phyloP scores from a whole-genome alignment of 2,797 vertebrate species.

The Smutsia gigantea region DNA sequence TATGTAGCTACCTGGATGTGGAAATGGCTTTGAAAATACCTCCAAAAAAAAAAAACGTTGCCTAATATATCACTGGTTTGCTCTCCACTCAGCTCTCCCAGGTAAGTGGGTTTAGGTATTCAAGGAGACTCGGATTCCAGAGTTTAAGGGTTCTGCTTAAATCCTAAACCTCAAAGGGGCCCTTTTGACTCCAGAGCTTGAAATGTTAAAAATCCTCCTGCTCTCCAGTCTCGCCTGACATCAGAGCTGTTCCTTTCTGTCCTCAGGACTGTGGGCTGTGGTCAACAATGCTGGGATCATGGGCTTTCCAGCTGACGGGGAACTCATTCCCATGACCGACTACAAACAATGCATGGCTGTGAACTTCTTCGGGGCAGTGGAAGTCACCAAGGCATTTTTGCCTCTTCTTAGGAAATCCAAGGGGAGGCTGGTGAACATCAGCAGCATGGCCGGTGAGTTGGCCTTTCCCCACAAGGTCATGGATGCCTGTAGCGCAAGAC shows the following conservation, averaged over 20 bases:
- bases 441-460: constrained; percentile 91
- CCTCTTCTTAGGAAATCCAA: constrained; percentile 89
- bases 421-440: constrained; percentile 91
- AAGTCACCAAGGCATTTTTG: constrained; percentile 90
- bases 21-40: background rate
- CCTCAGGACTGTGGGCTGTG: constrained; percentile 93
- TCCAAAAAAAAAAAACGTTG: background rate
- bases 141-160: background rate
- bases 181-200: background rate
- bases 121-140: background rate
- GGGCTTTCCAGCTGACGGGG: constrained; percentile 84
- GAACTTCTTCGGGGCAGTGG: constrained; percentile 91
- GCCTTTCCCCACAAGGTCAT: background rate
- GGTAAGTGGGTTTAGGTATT: background rate
- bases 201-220: background rate
- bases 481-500: background rate
- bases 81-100: background rate
- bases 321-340: constrained; percentile 87
- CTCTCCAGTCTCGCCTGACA: background rate
- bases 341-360: constrained; percentile 90
- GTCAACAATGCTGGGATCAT: constrained; percentile 93
- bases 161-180: background rate
- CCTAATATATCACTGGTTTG: background rate
- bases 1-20: background rate
- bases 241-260: constrained; percentile 37